phyloP scores from a whole-genome alignment of 2,797 vertebrate species.

The Natrix natrix region DNA sequence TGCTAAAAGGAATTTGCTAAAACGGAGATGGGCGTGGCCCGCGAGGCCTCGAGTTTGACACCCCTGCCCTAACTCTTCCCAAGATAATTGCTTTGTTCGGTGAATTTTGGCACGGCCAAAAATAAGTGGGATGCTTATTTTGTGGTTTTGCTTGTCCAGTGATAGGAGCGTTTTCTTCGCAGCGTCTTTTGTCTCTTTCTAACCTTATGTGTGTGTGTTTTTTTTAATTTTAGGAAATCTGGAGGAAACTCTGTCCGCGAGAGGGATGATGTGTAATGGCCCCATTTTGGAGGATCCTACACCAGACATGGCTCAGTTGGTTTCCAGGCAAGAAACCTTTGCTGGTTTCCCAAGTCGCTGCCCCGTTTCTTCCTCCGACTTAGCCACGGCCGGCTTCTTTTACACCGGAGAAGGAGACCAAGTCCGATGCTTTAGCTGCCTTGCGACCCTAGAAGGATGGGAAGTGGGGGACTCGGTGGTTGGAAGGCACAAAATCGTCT shows the following conservation, averaged over 20 bases:
- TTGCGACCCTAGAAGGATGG: constrained; percentile 84
- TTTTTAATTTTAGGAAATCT: constrained; percentile 47
- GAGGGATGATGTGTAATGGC: constrained; percentile 71
- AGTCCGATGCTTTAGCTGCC: constrained; percentile 90
- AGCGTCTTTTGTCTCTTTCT: too few species aligned
- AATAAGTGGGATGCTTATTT: too few species aligned
- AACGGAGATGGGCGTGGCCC: too few species aligned
- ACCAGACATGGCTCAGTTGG: constrained; percentile 76
- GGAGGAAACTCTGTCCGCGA: constrained; percentile 38
- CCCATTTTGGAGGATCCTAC: constrained; percentile 44
- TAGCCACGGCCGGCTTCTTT: constrained; percentile 89
- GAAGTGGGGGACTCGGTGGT: constrained; percentile 78
- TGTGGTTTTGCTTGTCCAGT: too few species aligned
- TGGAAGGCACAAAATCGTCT: constrained; percentile 81
- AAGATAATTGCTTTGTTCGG: too few species aligned
- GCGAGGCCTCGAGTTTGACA: too few species aligned
- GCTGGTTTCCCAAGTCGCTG: constrained; percentile 72
- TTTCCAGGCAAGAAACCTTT: constrained; percentile 79
- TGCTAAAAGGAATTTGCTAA: too few species aligned
- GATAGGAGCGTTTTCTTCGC: too few species aligned
- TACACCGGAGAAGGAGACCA: constrained; percentile 84
- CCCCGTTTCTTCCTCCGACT: constrained; percentile 73
- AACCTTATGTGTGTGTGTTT: too few species aligned
- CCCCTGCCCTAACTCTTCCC: too few species aligned
- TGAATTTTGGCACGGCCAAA: too few species aligned